Evolutionary conservation across 2,888 invertebrate genomes (phyloP).

Genomic region (Epinotia demarniana): DNA sequence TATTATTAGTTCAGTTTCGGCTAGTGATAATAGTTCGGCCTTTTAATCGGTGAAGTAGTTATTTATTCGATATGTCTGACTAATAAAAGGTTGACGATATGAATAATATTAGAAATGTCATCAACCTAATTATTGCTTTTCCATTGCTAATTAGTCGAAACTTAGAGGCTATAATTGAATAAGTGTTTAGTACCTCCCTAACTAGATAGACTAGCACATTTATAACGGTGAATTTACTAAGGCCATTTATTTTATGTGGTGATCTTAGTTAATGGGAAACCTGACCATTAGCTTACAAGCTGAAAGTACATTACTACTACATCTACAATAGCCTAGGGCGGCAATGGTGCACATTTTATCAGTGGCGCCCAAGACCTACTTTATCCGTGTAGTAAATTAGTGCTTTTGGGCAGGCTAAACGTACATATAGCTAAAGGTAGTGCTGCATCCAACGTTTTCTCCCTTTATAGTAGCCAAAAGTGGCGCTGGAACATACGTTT

Average conservation of each 20-base stretch:
- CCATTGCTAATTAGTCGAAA: not conserved
- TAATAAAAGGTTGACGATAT: not conserved
- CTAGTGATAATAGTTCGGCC: slow-evolving; percentile 9
- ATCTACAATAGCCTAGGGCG: not conserved
- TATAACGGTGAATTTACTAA: not conserved
- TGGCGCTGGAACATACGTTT: too few relatives aligned
- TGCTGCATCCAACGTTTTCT: too few relatives aligned
- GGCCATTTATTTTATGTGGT: not conserved
- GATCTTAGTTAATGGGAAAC: not conserved
- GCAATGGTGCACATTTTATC: not conserved
- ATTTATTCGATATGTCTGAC: not conserved
- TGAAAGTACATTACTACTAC: not conserved
- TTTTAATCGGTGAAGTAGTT: not conserved
- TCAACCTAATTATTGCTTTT: not conserved
- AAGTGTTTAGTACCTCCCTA: not conserved
- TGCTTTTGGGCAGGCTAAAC: not conserved
- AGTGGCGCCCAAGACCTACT: not conserved
- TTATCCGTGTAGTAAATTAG: not conserved
- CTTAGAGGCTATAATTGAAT: not conserved
- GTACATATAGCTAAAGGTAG: too few relatives aligned
- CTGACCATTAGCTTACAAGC: not conserved
- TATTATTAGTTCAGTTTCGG: slow-evolving; percentile 12
- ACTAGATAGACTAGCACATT: not conserved
- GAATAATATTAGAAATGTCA: slow-evolving; percentile 1
- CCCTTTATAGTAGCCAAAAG: too few relatives aligned